These are phyloP conservation scores for Heterodera carotae DNA, from an alignment of 1,140 invertebrate species.

Conservation along the genomic window DNA sequence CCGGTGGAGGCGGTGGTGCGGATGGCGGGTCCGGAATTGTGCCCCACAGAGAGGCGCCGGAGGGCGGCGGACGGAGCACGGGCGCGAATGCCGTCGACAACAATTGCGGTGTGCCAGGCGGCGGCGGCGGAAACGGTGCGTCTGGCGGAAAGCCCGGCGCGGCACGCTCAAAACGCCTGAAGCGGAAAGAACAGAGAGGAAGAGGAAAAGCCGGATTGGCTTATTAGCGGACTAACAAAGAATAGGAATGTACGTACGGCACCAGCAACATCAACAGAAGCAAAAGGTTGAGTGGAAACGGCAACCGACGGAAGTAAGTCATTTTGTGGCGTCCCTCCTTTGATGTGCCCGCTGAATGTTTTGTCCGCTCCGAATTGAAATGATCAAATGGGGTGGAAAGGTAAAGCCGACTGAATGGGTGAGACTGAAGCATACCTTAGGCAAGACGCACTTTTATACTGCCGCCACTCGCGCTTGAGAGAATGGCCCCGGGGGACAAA, in stretches of 20 bases:
- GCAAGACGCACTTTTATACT: not conserved
- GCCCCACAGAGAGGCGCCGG: not conserved
- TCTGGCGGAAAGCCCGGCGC: constrained; percentile 21
- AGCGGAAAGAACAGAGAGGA: not conserved
- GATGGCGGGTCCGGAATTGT: constrained; percentile 30
- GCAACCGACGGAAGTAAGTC: not conserved
- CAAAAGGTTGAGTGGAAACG: not conserved
- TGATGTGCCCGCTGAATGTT: too few species aligned
- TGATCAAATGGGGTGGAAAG: too few species aligned
- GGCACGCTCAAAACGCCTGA: constrained; percentile 12
- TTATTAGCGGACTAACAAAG: not conserved
- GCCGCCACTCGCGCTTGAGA: too few species aligned
- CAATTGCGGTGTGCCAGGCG: too few species aligned
- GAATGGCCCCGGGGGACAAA: too few species aligned
- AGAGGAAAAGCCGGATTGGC: not conserved
- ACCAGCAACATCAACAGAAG: not conserved
- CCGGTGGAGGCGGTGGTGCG: not conserved
- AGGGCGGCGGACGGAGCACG: constrained; percentile 13
- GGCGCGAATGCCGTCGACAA: not conserved
- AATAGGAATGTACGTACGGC: not conserved
- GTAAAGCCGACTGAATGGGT: too few species aligned
- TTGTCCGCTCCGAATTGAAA: not conserved
- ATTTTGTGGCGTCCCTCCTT: too few species aligned
- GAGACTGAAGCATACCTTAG: not conserved
- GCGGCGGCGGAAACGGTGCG: not conserved